Evolutionary conservation across 2,797 vertebrate genomes (phyloP).

Genomic region (Hylomyscus alleni): DNA sequence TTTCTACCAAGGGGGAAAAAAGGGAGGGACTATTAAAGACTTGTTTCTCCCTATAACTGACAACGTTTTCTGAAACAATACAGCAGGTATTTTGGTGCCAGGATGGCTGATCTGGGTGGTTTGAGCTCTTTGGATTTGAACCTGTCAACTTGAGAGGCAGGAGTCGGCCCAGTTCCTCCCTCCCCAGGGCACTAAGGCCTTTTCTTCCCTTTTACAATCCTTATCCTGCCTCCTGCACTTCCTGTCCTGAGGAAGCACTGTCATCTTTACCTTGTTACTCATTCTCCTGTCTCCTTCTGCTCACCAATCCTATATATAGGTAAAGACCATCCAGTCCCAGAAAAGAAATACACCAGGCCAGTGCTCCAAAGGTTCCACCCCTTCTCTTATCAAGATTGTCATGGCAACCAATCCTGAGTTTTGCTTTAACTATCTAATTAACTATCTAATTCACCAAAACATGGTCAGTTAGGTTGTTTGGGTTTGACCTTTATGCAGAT

Average conservation of each 20-base stretch:
- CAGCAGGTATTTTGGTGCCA: neutral
- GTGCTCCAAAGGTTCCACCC: no score
- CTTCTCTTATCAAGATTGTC: neutral
- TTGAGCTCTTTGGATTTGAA: neutral
- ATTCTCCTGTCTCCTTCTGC: neutral
- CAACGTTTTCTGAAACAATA: slow-evolving; percentile 41
- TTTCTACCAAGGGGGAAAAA: slow-evolving; percentile 25
- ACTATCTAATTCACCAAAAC: neutral
- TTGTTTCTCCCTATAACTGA: neutral
- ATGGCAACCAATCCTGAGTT: neutral
- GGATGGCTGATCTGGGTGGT: neutral
- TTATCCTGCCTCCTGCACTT: neutral
- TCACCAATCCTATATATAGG: neutral
- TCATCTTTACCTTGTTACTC: neutral
- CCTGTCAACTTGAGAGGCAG: neutral
- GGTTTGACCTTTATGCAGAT: slow-evolving; percentile 26
- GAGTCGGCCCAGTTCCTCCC: neutral
- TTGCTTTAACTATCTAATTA: neutral
- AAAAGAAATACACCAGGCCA: neutral
- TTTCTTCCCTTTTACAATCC: neutral
- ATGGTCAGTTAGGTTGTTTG: neutral
- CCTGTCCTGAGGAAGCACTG: neutral
- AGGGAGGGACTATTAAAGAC: neutral
- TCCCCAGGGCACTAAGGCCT: accelerated
- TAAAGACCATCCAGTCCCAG: slow-evolving; percentile 43